These are phyloP conservation scores for Stichopus horrens DNA, from an alignment of 53 echinoderm and acorn worm species.

Conservation along the genomic window DNA sequence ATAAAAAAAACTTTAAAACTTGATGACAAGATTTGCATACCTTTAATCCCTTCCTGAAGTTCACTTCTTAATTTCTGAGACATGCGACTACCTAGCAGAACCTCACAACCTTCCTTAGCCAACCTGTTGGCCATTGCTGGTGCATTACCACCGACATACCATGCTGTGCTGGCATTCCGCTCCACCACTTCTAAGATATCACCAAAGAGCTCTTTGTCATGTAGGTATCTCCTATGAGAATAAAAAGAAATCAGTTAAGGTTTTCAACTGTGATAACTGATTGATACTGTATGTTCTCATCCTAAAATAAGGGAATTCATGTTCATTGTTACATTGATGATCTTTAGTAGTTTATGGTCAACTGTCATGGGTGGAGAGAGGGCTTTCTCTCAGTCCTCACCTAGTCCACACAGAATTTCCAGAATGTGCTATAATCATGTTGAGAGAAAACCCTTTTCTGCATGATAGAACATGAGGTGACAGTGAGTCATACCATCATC, in stretches of 20 bases:
- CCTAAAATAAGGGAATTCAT: too few species aligned
- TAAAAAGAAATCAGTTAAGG: neutral
- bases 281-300: too few species aligned
- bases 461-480: too few species aligned
- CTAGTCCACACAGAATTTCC: too few species aligned
- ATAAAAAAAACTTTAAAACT: neutral
- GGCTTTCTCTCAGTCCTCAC: too few species aligned
- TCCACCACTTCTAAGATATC: slow-evolving; percentile 59
- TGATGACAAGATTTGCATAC: slow-evolving; percentile 28
- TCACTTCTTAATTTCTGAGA: slow-evolving; percentile 53
- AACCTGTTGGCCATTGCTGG: slow-evolving; percentile 88
- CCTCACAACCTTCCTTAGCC: slow-evolving; percentile 84
- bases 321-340: too few species aligned
- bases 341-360: too few species aligned
- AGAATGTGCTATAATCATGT: too few species aligned
- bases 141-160: slow-evolving; percentile 81
- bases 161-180: slow-evolving; percentile 50
- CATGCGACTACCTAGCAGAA: slow-evolving; percentile 74
- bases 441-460: too few species aligned
- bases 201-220: slow-evolving; percentile 70
- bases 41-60: slow-evolving; percentile 66
- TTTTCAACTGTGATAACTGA: neutral
- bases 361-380: too few species aligned
- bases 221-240: slow-evolving; percentile 68
- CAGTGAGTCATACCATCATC: too few species aligned